Base-by-base conservation (phyloP, 2,113 vertebrate genomes). In the Fulmarus glacialis region DNA sequence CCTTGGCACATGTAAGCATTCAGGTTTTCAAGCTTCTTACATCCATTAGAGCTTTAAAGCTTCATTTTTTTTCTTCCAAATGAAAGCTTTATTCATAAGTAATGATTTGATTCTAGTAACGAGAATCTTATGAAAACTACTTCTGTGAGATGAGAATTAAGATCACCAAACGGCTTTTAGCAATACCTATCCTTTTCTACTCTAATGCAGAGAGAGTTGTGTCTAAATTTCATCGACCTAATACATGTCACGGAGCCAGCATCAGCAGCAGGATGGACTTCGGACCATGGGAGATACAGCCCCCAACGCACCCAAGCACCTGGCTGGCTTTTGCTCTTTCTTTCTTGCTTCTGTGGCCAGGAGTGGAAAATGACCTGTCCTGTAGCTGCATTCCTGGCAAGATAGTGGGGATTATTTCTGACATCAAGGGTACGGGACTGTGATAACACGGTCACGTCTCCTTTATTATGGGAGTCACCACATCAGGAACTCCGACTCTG, bases 201-300 rank as follows among this genome's bases (percentile, higher is more conserved):
- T 9, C 40, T 24, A 30, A 52, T 16, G 47, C 47, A 82, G 43
- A 72, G 23, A 52, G 40, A 32, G 17, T 3, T 59, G 45, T 67
- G 64, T 24, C n/a, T 38, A 27, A 36, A 56, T 40, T 45, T 79
- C 19, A 8, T 2, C 0, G 7, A 56, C 38, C 34, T 23, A 27
- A 12, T 2, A 2, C 2, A 23, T 11, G 23, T 26, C 22, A 13
- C 60, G 3, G 19, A 36, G 43, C 27, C 64, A 48, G 47, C 11
- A 20, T 0, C 0, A 0, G 60, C 36, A 85, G 43, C 50, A 72
- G 64, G 64, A n/a, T 1, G 22, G 56, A 40, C 50, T 29, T 34
- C 0, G 13, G 56, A 20, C 1, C 7, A 2, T 2, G 27, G 38
- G 32, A 85, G n/a, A n/a, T 2, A 0, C 5, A 43, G 30, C 10